Conservation (phyloP, 1,140 invertebrate genomes). For the Oedothorax gibbosus region DNA sequence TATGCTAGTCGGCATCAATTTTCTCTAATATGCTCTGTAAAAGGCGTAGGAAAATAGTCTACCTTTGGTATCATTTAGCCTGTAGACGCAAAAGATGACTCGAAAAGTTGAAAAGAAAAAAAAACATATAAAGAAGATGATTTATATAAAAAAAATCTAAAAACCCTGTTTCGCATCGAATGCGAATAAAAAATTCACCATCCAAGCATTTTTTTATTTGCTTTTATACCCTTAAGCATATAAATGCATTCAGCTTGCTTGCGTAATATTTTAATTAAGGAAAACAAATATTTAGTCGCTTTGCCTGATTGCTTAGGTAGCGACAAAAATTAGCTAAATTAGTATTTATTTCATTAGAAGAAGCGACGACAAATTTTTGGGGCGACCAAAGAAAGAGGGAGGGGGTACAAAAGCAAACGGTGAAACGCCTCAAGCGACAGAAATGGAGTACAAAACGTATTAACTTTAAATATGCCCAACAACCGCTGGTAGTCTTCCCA, state of each 20-base stretch:
- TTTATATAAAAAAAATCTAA: conserved; percentile 49
- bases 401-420: conserved; percentile 55
- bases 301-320: conserved; percentile 55
- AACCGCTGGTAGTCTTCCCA: conserved; percentile 52
- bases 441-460: conserved; percentile 52
- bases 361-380: conserved; percentile 57
- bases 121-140: conserved; percentile 16
- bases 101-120: conserved; percentile 32
- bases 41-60: conserved; percentile 42
- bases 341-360: conserved; percentile 62
- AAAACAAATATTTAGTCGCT: conserved; percentile 59
- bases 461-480: conserved; percentile 59
- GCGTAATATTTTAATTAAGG: conserved; percentile 61
- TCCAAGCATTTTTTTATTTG: conserved; percentile 55
- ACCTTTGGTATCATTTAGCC: conserved; percentile 24
- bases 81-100: conserved; percentile 24
- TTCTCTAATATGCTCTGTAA: conserved; percentile 31
- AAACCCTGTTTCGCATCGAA: conserved; percentile 37
- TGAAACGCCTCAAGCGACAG: conserved; percentile 32
- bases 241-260: conserved; percentile 58
- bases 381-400: conserved; percentile 33
- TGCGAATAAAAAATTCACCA: conserved; percentile 54
- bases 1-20: conserved; percentile 55
- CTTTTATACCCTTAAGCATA: conserved; percentile 57
- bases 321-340: conserved; percentile 61